Evolutionary conservation across 2,113 vertebrate genomes (phyloP).

Genomic region (Cyanistes caeruleus): DNA sequence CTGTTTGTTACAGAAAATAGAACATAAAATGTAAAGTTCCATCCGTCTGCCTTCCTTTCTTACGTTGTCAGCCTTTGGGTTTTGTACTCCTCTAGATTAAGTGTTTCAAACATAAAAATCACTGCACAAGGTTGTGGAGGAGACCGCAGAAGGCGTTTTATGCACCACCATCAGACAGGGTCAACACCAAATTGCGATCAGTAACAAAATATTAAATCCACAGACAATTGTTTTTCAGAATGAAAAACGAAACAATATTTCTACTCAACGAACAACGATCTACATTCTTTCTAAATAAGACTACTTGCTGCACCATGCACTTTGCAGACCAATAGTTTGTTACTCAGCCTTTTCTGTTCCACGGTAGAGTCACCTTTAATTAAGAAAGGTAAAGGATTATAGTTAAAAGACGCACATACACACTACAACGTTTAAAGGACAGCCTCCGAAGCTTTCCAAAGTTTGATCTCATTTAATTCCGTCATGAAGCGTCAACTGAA

Average conservation of each 20-base stretch:
- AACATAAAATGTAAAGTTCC: neutral
- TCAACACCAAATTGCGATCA: neutral
- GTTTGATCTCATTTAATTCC: neutral
- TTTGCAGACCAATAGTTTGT: neutral
- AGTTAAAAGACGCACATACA: accelerated
- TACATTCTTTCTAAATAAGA: neutral
- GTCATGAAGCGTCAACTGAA: neutral
- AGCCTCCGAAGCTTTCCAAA: neutral
- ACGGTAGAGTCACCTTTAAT: neutral
- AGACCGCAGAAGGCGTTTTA: neutral
- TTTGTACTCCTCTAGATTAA: neutral
- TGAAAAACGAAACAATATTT: neutral
- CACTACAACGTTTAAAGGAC: accelerated
- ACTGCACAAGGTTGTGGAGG: neutral
- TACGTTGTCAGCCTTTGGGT: neutral
- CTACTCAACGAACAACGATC: neutral
- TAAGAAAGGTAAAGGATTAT: neutral
- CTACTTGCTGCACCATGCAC: neutral
- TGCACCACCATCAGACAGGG: too few relatives aligned
- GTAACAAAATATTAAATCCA: neutral
- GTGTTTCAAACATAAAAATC: neutral
- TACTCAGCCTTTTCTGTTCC: neutral
- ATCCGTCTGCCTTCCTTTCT: neutral
- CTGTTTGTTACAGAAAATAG: neutral
- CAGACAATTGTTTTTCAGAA: neutral